A percentile compares a stretch with the other conserved stretches of the same genome.
Conservation (phyloP, 2,888 invertebrate species). For the Archips xylosteana region DNA sequence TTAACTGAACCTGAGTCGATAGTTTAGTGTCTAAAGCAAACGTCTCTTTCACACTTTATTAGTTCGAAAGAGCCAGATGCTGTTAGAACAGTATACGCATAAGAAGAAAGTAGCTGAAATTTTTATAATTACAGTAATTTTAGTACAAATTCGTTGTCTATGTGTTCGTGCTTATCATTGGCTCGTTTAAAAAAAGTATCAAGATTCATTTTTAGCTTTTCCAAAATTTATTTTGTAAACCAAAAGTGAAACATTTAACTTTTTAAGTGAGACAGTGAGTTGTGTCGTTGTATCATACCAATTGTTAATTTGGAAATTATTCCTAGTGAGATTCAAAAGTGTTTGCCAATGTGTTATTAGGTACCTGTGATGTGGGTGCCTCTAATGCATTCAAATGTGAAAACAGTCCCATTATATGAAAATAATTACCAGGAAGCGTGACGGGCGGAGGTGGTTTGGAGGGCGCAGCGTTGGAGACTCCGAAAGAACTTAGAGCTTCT, state of each 20-base stretch:
- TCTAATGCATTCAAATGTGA: constrained; percentile 35
- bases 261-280: background rate
- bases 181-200: background rate
- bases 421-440: constrained; percentile 85
- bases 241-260: constrained; percentile 12
- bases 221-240: background rate
- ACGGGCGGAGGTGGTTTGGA: constrained; percentile 84
- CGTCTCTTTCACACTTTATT: background rate
- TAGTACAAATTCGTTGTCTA: background rate
- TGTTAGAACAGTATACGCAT: background rate
- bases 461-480: constrained; percentile 87
- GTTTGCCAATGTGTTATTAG: constrained; percentile 29
- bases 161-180: constrained; percentile 9
- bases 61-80: background rate
- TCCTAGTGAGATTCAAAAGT: constrained; percentile 27
- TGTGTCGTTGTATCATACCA: constrained; percentile 10
- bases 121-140: background rate
- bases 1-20: background rate
- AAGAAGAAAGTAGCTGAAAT: background rate
- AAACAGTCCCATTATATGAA: constrained; percentile 71
- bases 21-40: background rate
- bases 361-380: constrained; percentile 25
- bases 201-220: background rate
- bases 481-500: constrained; percentile 89
- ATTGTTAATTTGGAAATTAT: constrained; percentile 12